Conservation (phyloP, 2,888 invertebrate genomes). For the Microctonus brassicae region DNA sequence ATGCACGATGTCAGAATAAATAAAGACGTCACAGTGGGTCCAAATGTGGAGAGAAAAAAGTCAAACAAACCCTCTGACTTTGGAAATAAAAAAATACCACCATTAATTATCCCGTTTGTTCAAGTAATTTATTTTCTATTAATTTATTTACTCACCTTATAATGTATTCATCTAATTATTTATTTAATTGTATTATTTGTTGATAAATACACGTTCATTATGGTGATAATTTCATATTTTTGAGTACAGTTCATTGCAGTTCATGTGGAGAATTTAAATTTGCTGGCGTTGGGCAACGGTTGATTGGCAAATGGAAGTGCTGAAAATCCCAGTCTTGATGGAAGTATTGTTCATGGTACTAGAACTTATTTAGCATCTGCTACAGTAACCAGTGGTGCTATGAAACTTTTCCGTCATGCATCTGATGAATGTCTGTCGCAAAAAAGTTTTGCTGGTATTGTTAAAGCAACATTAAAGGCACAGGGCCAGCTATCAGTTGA, state of each 20-base stretch:
- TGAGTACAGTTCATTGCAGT: conserved; percentile 88
- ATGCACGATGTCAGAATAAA: conserved; percentile 85
- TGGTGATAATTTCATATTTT: no score
- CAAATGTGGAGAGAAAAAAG: conserved; percentile 48
- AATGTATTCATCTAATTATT: no score
- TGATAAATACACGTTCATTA: no score
- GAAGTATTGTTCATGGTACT: conserved; percentile 79
- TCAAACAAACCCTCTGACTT: conserved; percentile 74
- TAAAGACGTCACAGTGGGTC: conserved; percentile 75
- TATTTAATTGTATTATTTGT: no score
- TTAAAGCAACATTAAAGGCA: conserved; percentile 84
- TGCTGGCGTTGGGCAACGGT: conserved; percentile 76
- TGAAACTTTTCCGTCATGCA: conserved; percentile 74
- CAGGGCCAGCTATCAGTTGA: conserved; percentile 89
- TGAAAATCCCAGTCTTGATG: conserved; percentile 78
- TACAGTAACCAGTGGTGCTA: conserved; percentile 76
- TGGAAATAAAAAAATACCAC: conserved; percentile 82
- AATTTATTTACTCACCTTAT: background rate
- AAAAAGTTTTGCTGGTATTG: conserved; percentile 79
- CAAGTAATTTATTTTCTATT: conserved; percentile 73
- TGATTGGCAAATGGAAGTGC: conserved; percentile 82
- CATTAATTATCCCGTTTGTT: conserved; percentile 84
- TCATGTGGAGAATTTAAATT: conserved; percentile 81
- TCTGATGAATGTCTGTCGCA: conserved; percentile 80
- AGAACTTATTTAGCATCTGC: conserved; percentile 81